These are phyloP conservation scores for Syrphus vitripennis DNA, from an alignment of 2,888 invertebrate genomes.

Conservation along the genomic window DNA sequence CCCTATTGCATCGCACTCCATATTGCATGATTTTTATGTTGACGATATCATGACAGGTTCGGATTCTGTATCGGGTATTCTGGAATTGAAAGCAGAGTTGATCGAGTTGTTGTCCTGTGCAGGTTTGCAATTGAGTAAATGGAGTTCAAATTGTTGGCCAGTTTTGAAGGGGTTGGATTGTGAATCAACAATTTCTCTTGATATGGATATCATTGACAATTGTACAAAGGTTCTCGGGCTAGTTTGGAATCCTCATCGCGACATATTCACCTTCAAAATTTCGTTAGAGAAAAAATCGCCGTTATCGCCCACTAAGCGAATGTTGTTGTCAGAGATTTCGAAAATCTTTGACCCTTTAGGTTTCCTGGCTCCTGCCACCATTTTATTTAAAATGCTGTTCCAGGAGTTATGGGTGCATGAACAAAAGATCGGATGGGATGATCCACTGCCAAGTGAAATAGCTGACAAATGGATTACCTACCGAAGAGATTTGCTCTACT, in stretches of 20 bases:
- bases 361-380: too few relatives aligned
- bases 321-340: too few relatives aligned
- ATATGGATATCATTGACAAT: too few relatives aligned
- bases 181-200: neutral
- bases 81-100: neutral
- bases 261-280: too few relatives aligned
- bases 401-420: conserved; percentile 31
- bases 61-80: neutral
- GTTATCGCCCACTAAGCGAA: too few relatives aligned
- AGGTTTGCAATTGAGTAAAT: too few relatives aligned
- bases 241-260: too few relatives aligned
- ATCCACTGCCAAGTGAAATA: conserved; percentile 13
- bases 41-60: neutral
- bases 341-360: too few relatives aligned
- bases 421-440: conserved; percentile 33
- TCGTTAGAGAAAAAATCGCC: too few relatives aligned
- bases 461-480: conserved; percentile 6
- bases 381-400: conserved; percentile 32
- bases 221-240: too few relatives aligned
- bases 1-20: neutral
- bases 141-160: too few relatives aligned
- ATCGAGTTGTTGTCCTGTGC: neutral
- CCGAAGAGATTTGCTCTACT: too few relatives aligned
- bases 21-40: conserved; percentile 1
- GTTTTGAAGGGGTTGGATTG: neutral